Evolutionary conservation across 2,113 vertebrate species (phyloP).

Genomic region (Phylloscopus trochilus): DNA sequence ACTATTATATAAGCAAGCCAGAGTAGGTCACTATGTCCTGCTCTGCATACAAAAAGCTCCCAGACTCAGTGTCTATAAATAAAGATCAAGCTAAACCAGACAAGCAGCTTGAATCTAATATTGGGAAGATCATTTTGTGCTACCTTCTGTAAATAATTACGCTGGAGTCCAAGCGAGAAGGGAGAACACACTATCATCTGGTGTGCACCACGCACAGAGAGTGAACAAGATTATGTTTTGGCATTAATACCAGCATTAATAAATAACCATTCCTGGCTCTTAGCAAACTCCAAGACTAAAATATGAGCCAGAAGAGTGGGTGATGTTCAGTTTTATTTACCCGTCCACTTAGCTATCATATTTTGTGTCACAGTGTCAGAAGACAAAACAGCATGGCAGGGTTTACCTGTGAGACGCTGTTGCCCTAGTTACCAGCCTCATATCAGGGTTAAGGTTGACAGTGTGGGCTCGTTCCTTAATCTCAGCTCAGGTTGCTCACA

Average conservation of each 20-base stretch:
- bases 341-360: neutral
- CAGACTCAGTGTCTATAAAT: slow-evolving; percentile 37
- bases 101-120: slow-evolving; percentile 57
- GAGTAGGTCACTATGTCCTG: slow-evolving; percentile 54
- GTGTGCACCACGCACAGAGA: neutral
- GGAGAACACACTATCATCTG: neutral
- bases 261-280: neutral
- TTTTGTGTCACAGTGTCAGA: neutral
- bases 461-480: slow-evolving; percentile 53
- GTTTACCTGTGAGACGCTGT: slow-evolving; percentile 42
- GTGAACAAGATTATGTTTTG: neutral
- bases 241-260: neutral
- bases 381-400: neutral
- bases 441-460: slow-evolving; percentile 58
- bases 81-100: slow-evolving; percentile 57
- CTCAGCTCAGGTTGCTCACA: slow-evolving; percentile 56
- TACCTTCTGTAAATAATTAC: slow-evolving; percentile 48
- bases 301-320: neutral
- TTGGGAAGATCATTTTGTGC: slow-evolving; percentile 27
- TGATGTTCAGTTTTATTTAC: neutral
- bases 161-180: neutral
- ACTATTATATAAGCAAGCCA: slow-evolving; percentile 43
- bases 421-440: slow-evolving; percentile 59
- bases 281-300: neutral
- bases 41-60: slow-evolving; percentile 11